These are phyloP conservation scores for Neolamprologus hecqui DNA, from an alignment of 2,113 vertebrate species.

Conservation along the genomic window DNA sequence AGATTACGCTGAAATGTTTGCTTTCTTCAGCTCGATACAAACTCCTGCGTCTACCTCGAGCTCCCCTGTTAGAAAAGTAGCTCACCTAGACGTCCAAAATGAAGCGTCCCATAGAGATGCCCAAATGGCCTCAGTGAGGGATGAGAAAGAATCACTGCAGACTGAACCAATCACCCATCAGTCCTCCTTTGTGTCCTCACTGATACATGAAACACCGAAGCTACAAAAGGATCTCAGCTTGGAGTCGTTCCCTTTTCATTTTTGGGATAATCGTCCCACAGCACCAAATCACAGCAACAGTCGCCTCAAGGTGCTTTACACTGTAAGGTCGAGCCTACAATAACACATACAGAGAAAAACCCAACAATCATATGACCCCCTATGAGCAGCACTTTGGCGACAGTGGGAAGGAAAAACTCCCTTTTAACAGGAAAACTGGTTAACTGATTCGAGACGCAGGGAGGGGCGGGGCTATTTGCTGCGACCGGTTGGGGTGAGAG, in stretches of 20 bases:
- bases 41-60: fast-evolving
- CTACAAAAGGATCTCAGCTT: background rate
- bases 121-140: background rate
- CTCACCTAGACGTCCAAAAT: background rate
- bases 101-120: fast-evolving
- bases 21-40: background rate
- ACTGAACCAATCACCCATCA: background rate
- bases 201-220: background rate
- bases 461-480: fast-evolving
- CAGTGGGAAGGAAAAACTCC: background rate
- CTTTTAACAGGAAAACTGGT: background rate
- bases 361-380: background rate
- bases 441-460: background rate
- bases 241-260: background rate
- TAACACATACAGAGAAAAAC: fast-evolving
- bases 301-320: background rate
- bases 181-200: background rate
- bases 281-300: fast-evolving
- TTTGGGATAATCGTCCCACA: background rate
- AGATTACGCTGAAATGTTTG: background rate
- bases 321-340: fast-evolving
- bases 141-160: fast-evolving
- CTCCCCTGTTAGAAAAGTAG: fast-evolving
- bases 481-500: fast-evolving
- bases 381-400: background rate